Base-by-base conservation (phyloP, 2,888 invertebrate species). In the Sialis lutaria region DNA sequence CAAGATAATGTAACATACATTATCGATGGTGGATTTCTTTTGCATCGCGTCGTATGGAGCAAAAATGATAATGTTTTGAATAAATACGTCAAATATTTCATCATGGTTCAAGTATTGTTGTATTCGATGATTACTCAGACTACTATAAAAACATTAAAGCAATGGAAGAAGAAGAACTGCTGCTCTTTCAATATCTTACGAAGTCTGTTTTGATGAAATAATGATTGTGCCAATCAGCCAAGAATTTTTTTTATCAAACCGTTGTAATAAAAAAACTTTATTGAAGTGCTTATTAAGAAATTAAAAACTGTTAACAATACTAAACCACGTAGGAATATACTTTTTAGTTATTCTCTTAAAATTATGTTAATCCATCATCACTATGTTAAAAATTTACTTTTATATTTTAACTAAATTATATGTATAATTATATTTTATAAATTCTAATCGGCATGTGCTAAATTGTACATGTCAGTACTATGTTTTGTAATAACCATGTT, bases 151-250 rank as follows among this genome's bases (percentile, higher is more conserved):
- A 60, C 48, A 57, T 58, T 43, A 60, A 63, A 62, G 55, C 59
- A 51, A 49, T 56, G 55, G 58, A 62, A 52, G 49, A 51, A 59
- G 59, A 57, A 56, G 58, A 58, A 60, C 60, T 55, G 57, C 57
- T 55, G 58, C 57, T 47, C 54, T 58, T 56, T 59, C 56, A 53
- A 58, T 53, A 57, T 52, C 58, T 41, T 59, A 56, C 54, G 56
- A 59, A 59, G 56, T 60, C 54, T 54, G 53, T 55, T 62, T 60
- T 50, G 58, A 58, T 49, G 55, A 57, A 57, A 55, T 53, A 52
- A 59, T 58, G 53, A 45, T 51, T 52, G 57, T 59, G 47, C 52
- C 54, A 53, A 53, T 52, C 49, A 54, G 53, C 45, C 57, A 56
- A 55, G 51, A 35, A 12, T 37, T 37, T 7, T 39, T 45, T 45